A percentile compares a stretch with the other conserved stretches of the same genome.
phyloP scores from a whole-genome alignment of 2,888 invertebrate species.

The Microctonus hyperodae region DNA sequence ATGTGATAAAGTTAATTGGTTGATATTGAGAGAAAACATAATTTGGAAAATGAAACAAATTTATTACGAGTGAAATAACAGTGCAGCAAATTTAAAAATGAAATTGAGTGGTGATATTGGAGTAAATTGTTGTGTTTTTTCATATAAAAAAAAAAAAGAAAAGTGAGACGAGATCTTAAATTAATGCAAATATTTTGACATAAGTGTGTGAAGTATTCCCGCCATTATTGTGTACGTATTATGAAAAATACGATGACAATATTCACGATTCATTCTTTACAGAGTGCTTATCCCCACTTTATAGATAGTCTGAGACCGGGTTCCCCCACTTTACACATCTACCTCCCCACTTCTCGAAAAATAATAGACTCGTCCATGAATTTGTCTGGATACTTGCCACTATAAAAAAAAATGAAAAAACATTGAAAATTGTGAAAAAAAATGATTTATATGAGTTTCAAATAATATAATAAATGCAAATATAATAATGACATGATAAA shows the following conservation, averaged over 20 bases:
- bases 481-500: conserved; percentile 31
- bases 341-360: conserved; percentile 20
- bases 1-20: neutral
- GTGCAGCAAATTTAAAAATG: neutral
- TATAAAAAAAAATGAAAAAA: conserved; percentile 5
- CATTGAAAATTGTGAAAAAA: conserved; percentile 9
- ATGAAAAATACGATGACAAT: conserved; percentile 6
- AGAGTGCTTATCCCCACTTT: conserved; percentile 15
- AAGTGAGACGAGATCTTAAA: conserved; percentile 13
- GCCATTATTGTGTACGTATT: conserved; percentile 48
- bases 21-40: neutral
- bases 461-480: neutral
- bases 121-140: conserved; percentile 15
- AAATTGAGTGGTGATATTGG: neutral
- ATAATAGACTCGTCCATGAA: conserved; percentile 56
- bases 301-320: neutral
- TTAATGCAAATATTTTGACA: conserved; percentile 15
- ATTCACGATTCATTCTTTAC: conserved; percentile 48
- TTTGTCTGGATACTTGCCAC: conserved; percentile 29
- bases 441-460: neutral
- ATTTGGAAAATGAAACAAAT: too few species aligned
- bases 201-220: conserved; percentile 49
- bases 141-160: too few species aligned
- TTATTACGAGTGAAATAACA: neutral
- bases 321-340: conserved; percentile 20